Conservation (phyloP, 1,140 invertebrate genomes). For the Triops longicaudatus region DNA sequence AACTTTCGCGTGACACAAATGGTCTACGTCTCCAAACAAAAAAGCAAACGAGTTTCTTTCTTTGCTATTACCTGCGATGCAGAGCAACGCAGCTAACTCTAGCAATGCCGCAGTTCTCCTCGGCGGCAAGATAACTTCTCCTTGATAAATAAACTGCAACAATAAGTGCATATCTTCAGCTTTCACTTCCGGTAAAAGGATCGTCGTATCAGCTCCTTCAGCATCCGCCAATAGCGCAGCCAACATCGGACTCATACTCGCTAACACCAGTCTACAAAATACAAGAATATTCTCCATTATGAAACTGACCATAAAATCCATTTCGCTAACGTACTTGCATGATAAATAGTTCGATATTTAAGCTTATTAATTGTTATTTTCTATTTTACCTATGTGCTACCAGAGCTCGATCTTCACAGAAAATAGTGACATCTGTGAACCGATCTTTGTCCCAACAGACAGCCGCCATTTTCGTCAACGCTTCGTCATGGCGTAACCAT, state of each 20-base stretch:
- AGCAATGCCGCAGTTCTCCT: conserved; percentile 28
- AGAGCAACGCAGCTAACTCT: conserved; percentile 27
- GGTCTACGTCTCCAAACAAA: neutral
- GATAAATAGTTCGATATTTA: no score
- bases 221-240: conserved; percentile 26
- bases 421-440: conserved; percentile 28
- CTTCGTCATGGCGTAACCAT: conserved; percentile 29
- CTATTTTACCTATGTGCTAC: conserved; percentile 29
- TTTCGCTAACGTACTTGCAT: no score
- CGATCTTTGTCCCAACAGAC: conserved; percentile 27
- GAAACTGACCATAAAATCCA: no score
- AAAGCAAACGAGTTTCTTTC: neutral
- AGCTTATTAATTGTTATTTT: no score
- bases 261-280: conserved; percentile 26
- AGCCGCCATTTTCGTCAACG: conserved; percentile 29
- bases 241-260: conserved; percentile 29
- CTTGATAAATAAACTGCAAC: conserved; percentile 30
- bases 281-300: neutral
- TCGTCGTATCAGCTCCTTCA: conserved; percentile 21
- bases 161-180: conserved; percentile 29
- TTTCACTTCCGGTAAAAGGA: conserved; percentile 28
- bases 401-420: conserved; percentile 29
- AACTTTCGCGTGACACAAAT: no score
- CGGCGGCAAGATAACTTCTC: conserved; percentile 28
- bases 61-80: conserved; percentile 24